Evolutionary conservation across 2,888 invertebrate species (phyloP).

Genomic region (Volucella zonaria): DNA sequence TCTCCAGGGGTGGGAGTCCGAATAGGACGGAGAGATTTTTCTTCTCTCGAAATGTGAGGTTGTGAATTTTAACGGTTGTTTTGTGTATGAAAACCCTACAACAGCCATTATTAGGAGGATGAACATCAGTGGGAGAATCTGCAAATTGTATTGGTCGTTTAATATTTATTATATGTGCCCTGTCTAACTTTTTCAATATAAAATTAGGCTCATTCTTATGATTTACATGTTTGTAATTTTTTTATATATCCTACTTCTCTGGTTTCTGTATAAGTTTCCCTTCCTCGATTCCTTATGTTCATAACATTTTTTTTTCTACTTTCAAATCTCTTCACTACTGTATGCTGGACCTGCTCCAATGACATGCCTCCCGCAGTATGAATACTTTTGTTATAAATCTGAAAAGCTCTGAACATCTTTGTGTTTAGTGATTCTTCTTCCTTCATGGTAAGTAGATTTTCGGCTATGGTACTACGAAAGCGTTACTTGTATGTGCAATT

Average conservation of each 20-base stretch:
- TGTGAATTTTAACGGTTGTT: too few relatives aligned
- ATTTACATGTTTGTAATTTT: too few relatives aligned
- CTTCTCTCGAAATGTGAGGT: too few relatives aligned
- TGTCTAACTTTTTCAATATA: too few relatives aligned
- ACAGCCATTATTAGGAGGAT: neutral
- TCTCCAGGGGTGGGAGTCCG: too few relatives aligned
- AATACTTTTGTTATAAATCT: slow-evolving; percentile 2
- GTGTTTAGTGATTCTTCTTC: slow-evolving; percentile 7
- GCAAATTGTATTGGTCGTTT: neutral
- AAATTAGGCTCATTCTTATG: too few relatives aligned
- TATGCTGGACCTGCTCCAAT: neutral
- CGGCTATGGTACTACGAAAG: neutral
- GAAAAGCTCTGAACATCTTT: neutral
- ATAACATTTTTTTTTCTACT: neutral
- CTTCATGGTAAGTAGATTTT: neutral
- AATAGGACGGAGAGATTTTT: too few relatives aligned
- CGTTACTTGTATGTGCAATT: neutral
- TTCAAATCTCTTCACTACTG: slow-evolving; percentile 8
- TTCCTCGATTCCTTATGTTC: neutral
- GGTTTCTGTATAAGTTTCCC: neutral
- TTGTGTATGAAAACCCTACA: too few relatives aligned
- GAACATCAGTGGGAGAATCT: slow-evolving; percentile 11
- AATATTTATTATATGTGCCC: too few relatives aligned
- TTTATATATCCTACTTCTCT: neutral
- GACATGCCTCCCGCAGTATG: neutral